phyloP scores from a whole-genome alignment of 1,140 invertebrate species.

The Dysdera silvatica region DNA sequence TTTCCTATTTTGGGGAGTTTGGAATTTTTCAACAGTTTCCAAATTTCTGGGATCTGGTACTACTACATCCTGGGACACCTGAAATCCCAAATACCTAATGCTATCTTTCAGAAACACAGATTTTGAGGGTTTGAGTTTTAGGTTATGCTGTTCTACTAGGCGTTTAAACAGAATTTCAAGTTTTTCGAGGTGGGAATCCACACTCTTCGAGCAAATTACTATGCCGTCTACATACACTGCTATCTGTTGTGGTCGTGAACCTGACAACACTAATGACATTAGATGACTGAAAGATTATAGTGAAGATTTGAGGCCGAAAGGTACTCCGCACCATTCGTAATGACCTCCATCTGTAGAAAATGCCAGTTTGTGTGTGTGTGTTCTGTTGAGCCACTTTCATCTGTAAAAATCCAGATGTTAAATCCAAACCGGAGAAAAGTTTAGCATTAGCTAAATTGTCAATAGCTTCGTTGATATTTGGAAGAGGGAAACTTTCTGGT shows the following conservation, averaged over 20 bases:
- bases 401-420: constrained; percentile 24
- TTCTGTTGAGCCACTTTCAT: background rate
- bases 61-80: constrained; percentile 38
- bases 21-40: constrained; percentile 38
- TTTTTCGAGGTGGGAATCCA: constrained; percentile 19
- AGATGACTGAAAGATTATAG: constrained; percentile 32
- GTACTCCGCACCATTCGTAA: constrained; percentile 28
- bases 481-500: background rate
- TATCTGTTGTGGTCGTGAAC: background rate
- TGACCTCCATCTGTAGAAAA: constrained; percentile 13
- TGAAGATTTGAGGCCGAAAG: constrained; percentile 26
- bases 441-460: background rate
- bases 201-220: constrained; percentile 23
- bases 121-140: constrained; percentile 33
- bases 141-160: constrained; percentile 15
- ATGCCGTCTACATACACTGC: constrained; percentile 18
- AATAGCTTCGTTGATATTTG: background rate
- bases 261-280: constrained; percentile 27
- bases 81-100: constrained; percentile 33
- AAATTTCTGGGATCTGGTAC: constrained; percentile 42
- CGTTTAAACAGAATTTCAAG: constrained; percentile 9
- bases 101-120: constrained; percentile 18
- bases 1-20: constrained; percentile 39
- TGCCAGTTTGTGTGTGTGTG: constrained; percentile 13
- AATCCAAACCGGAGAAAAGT: constrained; percentile 21